Evolutionary conservation across 2,113 vertebrate species (phyloP).

Genomic region (Lepus americanus): DNA sequence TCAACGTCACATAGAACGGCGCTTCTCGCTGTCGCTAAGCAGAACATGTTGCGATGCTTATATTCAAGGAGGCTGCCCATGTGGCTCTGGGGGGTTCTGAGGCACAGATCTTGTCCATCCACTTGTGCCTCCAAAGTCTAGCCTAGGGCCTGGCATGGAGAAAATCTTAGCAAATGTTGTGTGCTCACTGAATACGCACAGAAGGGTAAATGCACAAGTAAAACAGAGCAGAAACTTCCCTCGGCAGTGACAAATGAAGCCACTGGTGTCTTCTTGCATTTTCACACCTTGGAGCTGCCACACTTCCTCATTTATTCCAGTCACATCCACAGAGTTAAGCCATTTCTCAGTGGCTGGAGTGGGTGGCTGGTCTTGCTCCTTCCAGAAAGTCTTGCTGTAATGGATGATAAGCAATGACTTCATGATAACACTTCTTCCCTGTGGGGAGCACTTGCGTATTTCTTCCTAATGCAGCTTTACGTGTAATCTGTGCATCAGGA

Average conservation of each 20-base stretch:
- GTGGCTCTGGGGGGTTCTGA: background rate
- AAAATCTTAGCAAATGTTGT: background rate
- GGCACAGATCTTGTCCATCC: background rate
- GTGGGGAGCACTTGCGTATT: background rate
- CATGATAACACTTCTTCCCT: background rate
- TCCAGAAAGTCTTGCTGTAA: slow-evolving; percentile 35
- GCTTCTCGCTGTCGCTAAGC: background rate
- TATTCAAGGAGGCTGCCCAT: background rate
- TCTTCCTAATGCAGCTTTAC: background rate
- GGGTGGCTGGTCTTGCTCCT: background rate
- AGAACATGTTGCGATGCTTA: background rate
- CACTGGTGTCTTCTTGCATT: background rate
- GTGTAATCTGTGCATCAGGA: background rate
- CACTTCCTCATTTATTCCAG: background rate
- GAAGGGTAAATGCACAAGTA: background rate
- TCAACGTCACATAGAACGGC: background rate
- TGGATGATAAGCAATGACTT: slow-evolving; percentile 49
- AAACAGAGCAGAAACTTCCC: background rate
- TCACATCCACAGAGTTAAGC: slow-evolving; percentile 24
- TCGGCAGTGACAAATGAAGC: background rate
- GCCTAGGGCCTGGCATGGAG: background rate
- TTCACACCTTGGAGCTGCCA: background rate
- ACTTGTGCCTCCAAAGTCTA: background rate
- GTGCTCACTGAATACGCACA: background rate
- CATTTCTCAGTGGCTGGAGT: slow-evolving; percentile 33